Evolutionary conservation across 2,888 invertebrate genomes (phyloP), one percentile per base, ranked within the genome.

Genomic region (Arge pagana): DNA sequence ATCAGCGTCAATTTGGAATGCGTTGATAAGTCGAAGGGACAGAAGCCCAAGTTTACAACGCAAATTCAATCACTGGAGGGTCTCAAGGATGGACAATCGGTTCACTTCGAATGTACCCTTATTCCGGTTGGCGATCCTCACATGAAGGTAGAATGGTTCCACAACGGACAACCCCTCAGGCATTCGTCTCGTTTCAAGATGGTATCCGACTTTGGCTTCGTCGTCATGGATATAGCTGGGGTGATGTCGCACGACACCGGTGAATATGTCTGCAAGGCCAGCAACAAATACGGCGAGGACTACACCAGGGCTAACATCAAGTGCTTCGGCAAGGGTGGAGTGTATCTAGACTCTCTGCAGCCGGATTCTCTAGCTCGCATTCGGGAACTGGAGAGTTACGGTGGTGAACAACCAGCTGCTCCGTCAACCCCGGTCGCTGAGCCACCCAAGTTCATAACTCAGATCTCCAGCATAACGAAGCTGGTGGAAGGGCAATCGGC

Each of bases 121-220:
- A 85, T 93, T 13, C 97, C 97, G 3, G 90, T 95, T 5, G 94
- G 94, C 57, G 97, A 97, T 78, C 95, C 96, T 2, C 87, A 91
- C 35, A 86, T 97, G 79, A 89, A 90, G 71, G 93, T 96, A 18
- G 96, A 97, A 79, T 98, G 97, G 97, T 96, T 91, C 80, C 93
- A 93, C 70, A 94, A 99, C 73, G 95, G 93, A 4, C 84, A 91
- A 68, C 91, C 93, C 1, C 78, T 99, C 61, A 84, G 91, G 52
- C 92, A 94, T 71, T 91, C 93, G 3, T 90, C 90, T 16, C 85
- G 96, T 58, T 93, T 95, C 67, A 95, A 96, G 78, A 90, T 90
- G 56, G 92, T 96, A 1, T 93, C 93, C 37, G 96, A 96, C 75
- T 96, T 96, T 70, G 96, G 96, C 41, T 96, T 93, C 72, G 95